phyloP scores from a whole-genome alignment of 2,113 vertebrate genomes.

The Leptobrachium leishanense region DNA sequence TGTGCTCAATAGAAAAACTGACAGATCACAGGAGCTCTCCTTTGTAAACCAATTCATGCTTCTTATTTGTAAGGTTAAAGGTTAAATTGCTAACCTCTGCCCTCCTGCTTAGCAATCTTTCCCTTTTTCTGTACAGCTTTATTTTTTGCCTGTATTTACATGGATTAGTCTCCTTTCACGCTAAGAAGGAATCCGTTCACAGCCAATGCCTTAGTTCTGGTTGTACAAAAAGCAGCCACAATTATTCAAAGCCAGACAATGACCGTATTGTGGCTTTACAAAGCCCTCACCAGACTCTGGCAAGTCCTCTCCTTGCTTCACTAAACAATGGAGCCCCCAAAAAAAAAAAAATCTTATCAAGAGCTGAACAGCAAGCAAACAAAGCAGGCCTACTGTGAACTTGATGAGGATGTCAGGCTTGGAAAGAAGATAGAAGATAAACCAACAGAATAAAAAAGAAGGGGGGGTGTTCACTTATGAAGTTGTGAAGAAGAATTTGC shows the following conservation, averaged over 20 bases:
- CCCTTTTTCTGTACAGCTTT: conserved; percentile 91
- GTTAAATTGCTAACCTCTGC: conserved; percentile 99
- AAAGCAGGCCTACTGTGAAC: conserved; percentile 93
- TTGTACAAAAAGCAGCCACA: conserved; percentile 97
- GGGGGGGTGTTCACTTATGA: conserved; percentile 62
- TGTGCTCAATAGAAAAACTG: conserved; percentile 86
- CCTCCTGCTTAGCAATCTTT: conserved; percentile 82
- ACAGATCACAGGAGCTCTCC: conserved; percentile 92
- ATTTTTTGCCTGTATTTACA: conserved; percentile 98
- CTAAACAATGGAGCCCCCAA: conserved; percentile 77
- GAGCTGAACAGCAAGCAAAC: conserved; percentile 98
- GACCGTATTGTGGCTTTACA: conserved; percentile 99
- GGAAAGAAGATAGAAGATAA: conserved; percentile 70
- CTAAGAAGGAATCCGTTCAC: conserved; percentile 97
- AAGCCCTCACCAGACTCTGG: conserved; percentile 87
- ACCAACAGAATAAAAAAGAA: conserved; percentile 70
- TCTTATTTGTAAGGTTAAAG: conserved; percentile 99
- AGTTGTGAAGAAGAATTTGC: conserved; percentile 72
- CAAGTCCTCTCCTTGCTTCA: conserved; percentile 96
- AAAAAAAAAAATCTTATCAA: conserved; percentile 82
- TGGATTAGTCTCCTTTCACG: conserved; percentile 99
- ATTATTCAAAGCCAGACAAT: conserved; percentile 98
- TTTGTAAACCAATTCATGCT: conserved; percentile 99
- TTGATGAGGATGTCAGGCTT: conserved; percentile 87
- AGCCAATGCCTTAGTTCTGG: conserved; percentile 93